Conservation (phyloP, 2,888 invertebrate species). For the Cantharis flavilabris region DNA sequence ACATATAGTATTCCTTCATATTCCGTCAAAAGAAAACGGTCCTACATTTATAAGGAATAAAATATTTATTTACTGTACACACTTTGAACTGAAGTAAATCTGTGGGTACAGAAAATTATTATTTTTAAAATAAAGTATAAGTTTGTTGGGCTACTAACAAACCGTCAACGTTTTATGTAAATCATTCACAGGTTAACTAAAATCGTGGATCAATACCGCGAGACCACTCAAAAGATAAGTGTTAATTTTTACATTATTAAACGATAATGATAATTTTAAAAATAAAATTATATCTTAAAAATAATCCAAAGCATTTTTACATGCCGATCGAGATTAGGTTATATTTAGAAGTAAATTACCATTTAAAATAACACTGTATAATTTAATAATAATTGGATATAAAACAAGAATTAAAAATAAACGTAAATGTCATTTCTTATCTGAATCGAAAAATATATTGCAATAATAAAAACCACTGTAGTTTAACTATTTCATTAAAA, state of each 20-base stretch:
- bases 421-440: not conserved
- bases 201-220: not conserved
- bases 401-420: not conserved
- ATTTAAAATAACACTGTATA: not conserved
- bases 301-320: not conserved
- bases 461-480: not conserved
- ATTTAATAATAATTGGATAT: not conserved
- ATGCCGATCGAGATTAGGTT: not conserved
- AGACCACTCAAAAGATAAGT: not conserved
- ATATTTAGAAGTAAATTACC: not conserved
- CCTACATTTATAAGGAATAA: not conserved
- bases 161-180: not conserved
- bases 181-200: not conserved
- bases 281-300: not conserved
- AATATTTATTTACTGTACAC: not conserved
- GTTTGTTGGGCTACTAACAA: not conserved
- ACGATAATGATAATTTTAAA: not conserved
- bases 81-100: not conserved
- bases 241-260: not conserved
- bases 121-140: not conserved
- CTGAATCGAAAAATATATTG: not conserved
- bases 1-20: constrained; percentile 1
- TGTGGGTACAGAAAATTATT: not conserved
- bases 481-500: not conserved
- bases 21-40: not conserved